phyloP scores from a whole-genome alignment of 2,113 vertebrate genomes.

The Nyctibius bracteatus region DNA sequence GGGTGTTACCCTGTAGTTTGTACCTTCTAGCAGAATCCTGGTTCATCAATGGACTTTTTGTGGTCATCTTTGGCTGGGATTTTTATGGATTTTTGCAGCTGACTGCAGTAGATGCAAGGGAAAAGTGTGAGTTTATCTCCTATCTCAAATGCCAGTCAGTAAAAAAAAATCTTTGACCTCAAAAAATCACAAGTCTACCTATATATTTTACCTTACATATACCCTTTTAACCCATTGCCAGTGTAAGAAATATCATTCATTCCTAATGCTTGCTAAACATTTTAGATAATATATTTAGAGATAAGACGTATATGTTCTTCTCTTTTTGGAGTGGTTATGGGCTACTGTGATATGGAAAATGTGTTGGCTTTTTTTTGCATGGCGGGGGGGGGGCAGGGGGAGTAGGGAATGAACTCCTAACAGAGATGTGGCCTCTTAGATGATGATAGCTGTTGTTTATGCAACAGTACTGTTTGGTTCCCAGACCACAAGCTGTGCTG shows the following conservation, averaged over 20 bases:
- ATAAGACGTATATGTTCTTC: neutral
- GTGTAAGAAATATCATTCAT: neutral
- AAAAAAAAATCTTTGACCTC: neutral
- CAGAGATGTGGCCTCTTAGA: neutral
- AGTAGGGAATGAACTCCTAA: neutral
- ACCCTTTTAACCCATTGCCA: neutral
- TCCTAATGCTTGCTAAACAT: neutral
- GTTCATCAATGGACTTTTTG: neutral
- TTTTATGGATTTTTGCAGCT: neutral
- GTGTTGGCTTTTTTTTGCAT: neutral
- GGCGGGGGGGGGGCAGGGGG: rapidly evolving
- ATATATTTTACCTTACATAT: neutral
- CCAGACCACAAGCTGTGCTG: neutral
- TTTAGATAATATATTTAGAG: neutral
- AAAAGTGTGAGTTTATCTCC: neutral
- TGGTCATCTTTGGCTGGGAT: neutral
- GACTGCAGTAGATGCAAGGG: neutral
- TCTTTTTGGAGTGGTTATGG: neutral
- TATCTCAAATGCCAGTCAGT: neutral
- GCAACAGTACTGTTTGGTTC: neutral
- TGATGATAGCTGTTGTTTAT: neutral
- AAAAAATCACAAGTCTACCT: neutral
- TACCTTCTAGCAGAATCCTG: neutral
- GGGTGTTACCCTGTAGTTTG: neutral
- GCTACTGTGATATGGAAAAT: neutral